Percentiles rank a stretch among this genome's conserved stretches.
These are phyloP conservation scores for Epizoanthus ramosus DNA, from an alignment of 92 coral and sea anemone species.

Conservation along the genomic window DNA sequence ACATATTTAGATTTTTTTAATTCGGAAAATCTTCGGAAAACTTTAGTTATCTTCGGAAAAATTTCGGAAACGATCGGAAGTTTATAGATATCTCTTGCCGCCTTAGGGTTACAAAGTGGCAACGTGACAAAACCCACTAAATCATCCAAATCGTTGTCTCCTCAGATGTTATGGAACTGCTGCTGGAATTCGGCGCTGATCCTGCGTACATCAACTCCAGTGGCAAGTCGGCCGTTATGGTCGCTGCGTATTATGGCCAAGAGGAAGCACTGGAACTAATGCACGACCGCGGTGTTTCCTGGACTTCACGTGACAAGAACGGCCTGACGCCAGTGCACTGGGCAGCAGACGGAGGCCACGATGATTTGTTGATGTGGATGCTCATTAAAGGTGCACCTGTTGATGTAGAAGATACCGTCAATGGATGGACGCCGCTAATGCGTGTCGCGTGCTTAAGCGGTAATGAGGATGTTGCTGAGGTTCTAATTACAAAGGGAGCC, in stretches of 20 bases:
- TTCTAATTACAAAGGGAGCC: conserved; percentile 86
- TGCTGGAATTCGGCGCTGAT: conserved; percentile 90
- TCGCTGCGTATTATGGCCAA: conserved; percentile 91
- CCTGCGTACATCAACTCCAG: conserved; percentile 74
- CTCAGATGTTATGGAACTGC: conserved; percentile 79
- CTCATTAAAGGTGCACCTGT: conserved; percentile 81
- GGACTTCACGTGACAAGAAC: conserved; percentile 89
- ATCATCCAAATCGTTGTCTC: neutral
- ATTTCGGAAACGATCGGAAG: too few relatives aligned
- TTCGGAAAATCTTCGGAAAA: too few relatives aligned
- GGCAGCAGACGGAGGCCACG: conserved; percentile 99
- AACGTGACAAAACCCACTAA: neutral
- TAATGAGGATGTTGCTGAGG: conserved; percentile 87
- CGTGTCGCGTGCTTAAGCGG: conserved; percentile 92
- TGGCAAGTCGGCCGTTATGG: conserved; percentile 90
- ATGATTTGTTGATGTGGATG: conserved; percentile 85
- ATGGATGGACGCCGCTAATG: conserved; percentile 98
- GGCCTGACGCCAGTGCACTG: conserved; percentile 98
- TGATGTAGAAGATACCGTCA: conserved; percentile 69
- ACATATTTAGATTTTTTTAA: too few relatives aligned
- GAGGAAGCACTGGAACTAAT: conserved; percentile 78
- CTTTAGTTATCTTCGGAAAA: too few relatives aligned
- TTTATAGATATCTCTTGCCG: too few relatives aligned
- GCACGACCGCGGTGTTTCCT: conserved; percentile 76
- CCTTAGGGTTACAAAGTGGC: too few relatives aligned